A percentile compares a stretch with the other conserved stretches of the same genome.
Conservation (phyloP, 1,140 invertebrate genomes). For the Ectropis grisescens region DNA sequence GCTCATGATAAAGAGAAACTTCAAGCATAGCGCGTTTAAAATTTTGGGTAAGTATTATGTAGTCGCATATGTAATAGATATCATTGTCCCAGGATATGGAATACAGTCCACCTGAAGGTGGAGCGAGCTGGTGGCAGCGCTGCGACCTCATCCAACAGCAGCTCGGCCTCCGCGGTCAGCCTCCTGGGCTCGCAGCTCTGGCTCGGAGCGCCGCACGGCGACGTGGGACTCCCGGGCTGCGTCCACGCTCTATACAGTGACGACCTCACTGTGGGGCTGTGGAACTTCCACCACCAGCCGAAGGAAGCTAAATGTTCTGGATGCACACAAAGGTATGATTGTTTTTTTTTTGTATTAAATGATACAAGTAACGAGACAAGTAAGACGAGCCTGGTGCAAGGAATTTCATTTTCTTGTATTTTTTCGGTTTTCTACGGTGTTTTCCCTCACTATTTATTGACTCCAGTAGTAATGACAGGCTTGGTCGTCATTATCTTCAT, state of each 20-base stretch:
- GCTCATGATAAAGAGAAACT: no score
- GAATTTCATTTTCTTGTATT: no score
- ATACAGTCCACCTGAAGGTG: slow-evolving; percentile 38
- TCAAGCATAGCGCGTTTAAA: no score
- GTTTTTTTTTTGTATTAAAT: no score
- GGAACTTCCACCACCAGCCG: slow-evolving; percentile 82
- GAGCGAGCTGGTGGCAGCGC: slow-evolving; percentile 23
- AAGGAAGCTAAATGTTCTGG: slow-evolving; percentile 76
- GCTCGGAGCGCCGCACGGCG: slow-evolving; percentile 39
- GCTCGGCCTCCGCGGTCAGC: slow-evolving; percentile 8
- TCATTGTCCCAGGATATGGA: slow-evolving; percentile 49
- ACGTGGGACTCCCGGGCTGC: slow-evolving; percentile 79
- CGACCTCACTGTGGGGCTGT: slow-evolving; percentile 84
- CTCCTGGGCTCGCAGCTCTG: slow-evolving; percentile 26
- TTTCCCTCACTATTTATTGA: no score
- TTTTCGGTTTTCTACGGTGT: no score
- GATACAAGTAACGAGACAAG: no score
- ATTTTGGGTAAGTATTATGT: no score
- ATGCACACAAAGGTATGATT: slow-evolving; percentile 78
- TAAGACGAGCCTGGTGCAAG: no score
- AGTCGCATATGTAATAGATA: no score
- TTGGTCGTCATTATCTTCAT: no score
- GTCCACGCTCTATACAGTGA: slow-evolving; percentile 84
- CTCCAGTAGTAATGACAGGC: no score
- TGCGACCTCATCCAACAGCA: slow-evolving; percentile 28